Percentiles rank a stretch among this genome's conserved stretches.
These are phyloP conservation scores for Cariama cristata DNA, from an alignment of 2,113 vertebrate species.

Conservation along the genomic window DNA sequence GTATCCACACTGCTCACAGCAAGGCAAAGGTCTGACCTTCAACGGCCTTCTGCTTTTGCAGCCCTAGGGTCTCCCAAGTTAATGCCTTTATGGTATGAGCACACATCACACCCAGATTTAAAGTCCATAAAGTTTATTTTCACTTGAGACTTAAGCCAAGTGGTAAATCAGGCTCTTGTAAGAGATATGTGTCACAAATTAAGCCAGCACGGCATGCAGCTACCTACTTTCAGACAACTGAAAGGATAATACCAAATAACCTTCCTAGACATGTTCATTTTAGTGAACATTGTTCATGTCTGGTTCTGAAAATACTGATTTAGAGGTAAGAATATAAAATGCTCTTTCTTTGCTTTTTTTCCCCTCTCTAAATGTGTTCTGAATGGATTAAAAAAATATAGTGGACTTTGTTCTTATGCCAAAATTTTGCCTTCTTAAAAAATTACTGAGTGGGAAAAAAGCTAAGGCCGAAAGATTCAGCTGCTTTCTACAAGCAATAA, in stretches of 20 bases:
- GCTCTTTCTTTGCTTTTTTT: neutral
- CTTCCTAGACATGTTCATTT: neutral
- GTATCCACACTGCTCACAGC: neutral
- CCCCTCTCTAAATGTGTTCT: neutral
- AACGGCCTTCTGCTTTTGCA: neutral
- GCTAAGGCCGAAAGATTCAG: neutral
- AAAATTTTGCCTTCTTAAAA: neutral
- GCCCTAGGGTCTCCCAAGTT: neutral
- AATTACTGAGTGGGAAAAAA: neutral
- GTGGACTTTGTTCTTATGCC: neutral
- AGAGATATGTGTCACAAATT: neutral
- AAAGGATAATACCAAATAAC: neutral
- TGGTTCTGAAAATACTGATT: neutral
- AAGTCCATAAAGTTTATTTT: neutral
- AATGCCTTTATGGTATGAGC: neutral
- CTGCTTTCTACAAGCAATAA: neutral
- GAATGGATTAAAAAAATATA: neutral
- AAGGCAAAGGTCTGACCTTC: neutral
- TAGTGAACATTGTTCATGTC: neutral
- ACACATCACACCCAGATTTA: neutral
- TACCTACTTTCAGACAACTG: neutral
- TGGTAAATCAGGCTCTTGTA: neutral
- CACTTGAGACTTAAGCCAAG: neutral
- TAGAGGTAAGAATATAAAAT: neutral
- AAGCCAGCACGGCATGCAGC: neutral